Evolutionary conservation across 1,140 invertebrate genomes (phyloP).

Genomic region (Antheraea mylitta): DNA sequence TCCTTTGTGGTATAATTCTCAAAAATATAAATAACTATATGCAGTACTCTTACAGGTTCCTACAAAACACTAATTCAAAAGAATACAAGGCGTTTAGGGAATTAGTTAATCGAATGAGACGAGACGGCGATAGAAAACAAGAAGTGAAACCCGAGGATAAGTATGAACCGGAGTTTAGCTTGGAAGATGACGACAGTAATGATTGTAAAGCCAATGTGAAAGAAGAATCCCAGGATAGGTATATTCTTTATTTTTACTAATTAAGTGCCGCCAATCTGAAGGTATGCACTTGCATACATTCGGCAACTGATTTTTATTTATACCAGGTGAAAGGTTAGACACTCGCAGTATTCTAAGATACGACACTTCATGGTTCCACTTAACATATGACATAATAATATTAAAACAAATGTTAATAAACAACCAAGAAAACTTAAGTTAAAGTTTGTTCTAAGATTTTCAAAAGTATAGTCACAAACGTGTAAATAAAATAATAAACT

Average conservation of each 20-base stretch:
- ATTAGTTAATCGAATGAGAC: conserved; percentile 52
- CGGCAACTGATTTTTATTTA: too few relatives aligned
- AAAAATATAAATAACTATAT: conserved; percentile 24
- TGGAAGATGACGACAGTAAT: conserved; percentile 71
- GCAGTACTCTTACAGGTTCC: conserved; percentile 64
- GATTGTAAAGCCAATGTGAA: conserved; percentile 44
- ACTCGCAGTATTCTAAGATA: too few relatives aligned
- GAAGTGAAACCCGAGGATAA: conserved; percentile 72
- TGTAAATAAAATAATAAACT: too few relatives aligned
- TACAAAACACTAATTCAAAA: conserved; percentile 65
- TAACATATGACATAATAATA: too few relatives aligned
- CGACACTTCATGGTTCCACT: too few relatives aligned
- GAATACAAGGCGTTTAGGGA: conserved; percentile 73
- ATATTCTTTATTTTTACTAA: conserved; percentile 1
- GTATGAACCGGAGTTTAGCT: conserved; percentile 74
- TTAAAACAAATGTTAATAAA: too few relatives aligned
- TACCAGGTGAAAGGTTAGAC: too few relatives aligned
- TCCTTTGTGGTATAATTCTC: conserved; percentile 33
- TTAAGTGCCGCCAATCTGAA: too few relatives aligned
- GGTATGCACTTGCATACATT: too few relatives aligned
- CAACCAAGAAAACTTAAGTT: too few relatives aligned
- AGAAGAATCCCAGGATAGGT: conserved; percentile 48
- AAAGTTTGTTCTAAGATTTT: too few relatives aligned
- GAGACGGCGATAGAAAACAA: conserved; percentile 46
- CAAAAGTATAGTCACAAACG: too few relatives aligned